Percentiles rank a stretch among this genome's conserved stretches.
Conservation (phyloP, 2,797 vertebrate species). For the Spatula versicolor region DNA sequence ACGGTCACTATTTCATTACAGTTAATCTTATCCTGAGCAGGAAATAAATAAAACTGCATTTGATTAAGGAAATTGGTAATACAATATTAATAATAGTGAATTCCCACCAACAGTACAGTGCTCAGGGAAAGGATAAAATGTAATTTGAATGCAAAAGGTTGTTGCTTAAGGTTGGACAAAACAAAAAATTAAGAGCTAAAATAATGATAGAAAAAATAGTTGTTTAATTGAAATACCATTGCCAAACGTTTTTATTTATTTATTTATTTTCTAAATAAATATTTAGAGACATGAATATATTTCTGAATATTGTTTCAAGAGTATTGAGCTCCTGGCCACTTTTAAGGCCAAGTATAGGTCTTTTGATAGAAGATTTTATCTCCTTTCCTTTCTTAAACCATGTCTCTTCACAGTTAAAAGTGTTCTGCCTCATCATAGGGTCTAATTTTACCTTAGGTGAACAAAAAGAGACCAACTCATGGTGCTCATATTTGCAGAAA, state of each 20-base stretch:
- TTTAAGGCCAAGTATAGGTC: background rate
- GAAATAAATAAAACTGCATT: conserved; percentile 1
- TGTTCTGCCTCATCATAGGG: no score
- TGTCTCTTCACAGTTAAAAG: no score
- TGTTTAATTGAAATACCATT: background rate
- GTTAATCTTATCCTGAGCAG: background rate
- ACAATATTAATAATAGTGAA: background rate
- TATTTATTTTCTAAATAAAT: background rate
- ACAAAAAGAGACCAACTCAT: background rate
- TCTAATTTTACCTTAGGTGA: no score
- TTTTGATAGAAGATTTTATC: background rate
- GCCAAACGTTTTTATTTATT: background rate
- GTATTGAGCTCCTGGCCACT: background rate
- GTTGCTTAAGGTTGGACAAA: background rate
- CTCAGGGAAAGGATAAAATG: background rate
- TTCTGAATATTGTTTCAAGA: background rate
- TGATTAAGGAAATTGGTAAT: background rate
- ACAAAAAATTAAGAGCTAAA: background rate
- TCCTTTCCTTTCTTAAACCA: no score
- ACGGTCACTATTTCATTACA: background rate
- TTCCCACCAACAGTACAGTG: background rate
- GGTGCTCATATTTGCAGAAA: background rate
- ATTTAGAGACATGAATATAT: background rate
- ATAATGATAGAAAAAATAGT: background rate
- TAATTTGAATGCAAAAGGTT: background rate